These are phyloP conservation scores for Argya squamiceps DNA, from an alignment of 2,797 vertebrate genomes.

Conservation along the genomic window DNA sequence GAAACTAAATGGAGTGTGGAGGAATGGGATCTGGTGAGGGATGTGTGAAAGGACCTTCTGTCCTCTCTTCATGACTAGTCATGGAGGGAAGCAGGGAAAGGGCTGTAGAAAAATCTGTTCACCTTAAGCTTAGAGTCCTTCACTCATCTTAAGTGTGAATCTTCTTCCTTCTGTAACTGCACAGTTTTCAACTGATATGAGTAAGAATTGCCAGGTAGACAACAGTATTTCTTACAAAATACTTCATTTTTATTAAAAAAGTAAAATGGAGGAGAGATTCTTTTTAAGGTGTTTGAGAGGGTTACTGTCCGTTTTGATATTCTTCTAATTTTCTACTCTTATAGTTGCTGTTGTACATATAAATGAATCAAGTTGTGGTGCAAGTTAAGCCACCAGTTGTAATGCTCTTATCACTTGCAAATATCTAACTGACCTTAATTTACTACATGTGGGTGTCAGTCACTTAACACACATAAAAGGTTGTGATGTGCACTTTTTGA, in stretches of 20 bases:
- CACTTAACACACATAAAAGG: background rate
- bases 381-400: background rate
- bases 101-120: background rate
- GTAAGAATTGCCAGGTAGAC: background rate
- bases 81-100: background rate
- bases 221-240: background rate
- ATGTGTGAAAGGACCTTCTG: constrained; percentile 58
- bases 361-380: background rate
- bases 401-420: background rate
- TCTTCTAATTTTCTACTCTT: background rate
- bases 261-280: background rate
- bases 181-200: background rate
- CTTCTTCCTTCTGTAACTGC: background rate
- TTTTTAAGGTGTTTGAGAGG: background rate
- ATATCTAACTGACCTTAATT: background rate
- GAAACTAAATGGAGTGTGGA: constrained; percentile 73
- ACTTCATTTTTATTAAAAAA: background rate
- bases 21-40: constrained; percentile 49
- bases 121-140: background rate
- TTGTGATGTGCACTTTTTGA: background rate
- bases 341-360: background rate
- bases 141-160: background rate
- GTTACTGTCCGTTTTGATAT: background rate
- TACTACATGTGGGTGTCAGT: background rate
- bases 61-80: constrained; percentile 33